A percentile compares a stretch with the other conserved stretches of the same genome.
Evolutionary conservation across 2,113 vertebrate species (phyloP).

Genomic region (Hippoglossus stenolepis): DNA sequence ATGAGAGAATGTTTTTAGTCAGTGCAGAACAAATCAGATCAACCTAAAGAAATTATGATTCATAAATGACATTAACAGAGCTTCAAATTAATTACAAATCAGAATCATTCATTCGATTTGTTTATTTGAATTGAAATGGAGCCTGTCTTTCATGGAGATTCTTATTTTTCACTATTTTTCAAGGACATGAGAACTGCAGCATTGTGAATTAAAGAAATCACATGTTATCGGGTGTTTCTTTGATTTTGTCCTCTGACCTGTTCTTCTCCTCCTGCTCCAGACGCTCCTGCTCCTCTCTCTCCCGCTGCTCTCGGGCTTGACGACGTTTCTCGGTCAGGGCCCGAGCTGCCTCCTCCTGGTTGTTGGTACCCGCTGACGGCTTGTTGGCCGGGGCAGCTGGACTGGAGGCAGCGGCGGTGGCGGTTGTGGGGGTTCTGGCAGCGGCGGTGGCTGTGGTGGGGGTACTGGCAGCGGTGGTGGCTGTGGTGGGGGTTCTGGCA

Average conservation of each 20-base stretch:
- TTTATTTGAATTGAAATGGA: no score
- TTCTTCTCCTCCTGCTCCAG: constrained; percentile 88
- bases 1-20: neutral
- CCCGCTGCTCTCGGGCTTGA: constrained; percentile 93
- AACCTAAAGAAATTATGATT: no score
- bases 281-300: constrained; percentile 91
- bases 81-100: no score
- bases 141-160: no score
- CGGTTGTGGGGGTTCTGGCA: neutral
- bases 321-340: constrained; percentile 91
- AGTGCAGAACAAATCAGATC: no score
- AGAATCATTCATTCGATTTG: no score
- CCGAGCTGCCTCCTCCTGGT: constrained; percentile 91
- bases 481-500: constrained; percentile 5
- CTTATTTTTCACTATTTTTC: no score
- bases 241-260: constrained; percentile 80
- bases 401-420: neutral
- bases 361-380: constrained; percentile 89
- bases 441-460: neutral
- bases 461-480: constrained; percentile 26
- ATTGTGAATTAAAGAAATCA: no score
- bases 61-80: no score
- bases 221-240: no score
- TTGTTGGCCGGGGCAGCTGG: constrained; percentile 71
- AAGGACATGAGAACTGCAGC: no score